A percentile compares a stretch with the other conserved stretches of the same genome.
Evolutionary conservation across 2,113 vertebrate genomes (phyloP).

Genomic region (Bungarus multicinctus): DNA sequence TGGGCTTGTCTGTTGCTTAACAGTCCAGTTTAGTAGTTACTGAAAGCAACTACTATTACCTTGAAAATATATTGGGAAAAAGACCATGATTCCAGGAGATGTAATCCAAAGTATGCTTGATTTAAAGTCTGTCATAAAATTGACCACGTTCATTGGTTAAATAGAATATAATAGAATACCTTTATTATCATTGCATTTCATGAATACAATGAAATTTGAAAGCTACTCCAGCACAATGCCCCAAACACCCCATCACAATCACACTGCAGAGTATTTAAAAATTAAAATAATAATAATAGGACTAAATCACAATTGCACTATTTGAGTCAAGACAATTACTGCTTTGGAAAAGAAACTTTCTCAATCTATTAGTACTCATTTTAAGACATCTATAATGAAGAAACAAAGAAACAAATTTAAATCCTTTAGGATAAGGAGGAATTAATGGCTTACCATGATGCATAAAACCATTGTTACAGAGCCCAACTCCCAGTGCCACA

Average conservation of each 20-base stretch:
- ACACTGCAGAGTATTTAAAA: too few species aligned
- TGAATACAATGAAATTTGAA: too few species aligned
- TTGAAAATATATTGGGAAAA: not conserved
- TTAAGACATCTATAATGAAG: not conserved
- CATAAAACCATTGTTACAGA: constrained; percentile 98
- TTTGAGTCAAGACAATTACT: too few species aligned
- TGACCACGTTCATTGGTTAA: constrained; percentile 2
- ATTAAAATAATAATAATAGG: too few species aligned
- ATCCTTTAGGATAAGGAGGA: constrained; percentile 15
- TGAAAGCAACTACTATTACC: not conserved
- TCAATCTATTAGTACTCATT: too few species aligned
- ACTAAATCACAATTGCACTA: too few species aligned
- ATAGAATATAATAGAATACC: too few species aligned
- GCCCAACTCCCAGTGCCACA: constrained; percentile 90
- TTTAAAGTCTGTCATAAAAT: not conserved
- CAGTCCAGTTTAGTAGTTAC: not conserved
- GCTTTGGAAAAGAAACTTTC: too few species aligned
- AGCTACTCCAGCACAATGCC: too few species aligned
- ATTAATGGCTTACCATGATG: constrained; percentile 84
- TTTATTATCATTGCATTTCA: too few species aligned
- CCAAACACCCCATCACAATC: too few species aligned
- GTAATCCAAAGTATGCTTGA: not conserved
- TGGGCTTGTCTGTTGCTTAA: not conserved
- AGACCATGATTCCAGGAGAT: not conserved
- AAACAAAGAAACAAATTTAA: not conserved